Conservation (phyloP, 2,113 vertebrate genomes). For the Chamaea fasciata region DNA sequence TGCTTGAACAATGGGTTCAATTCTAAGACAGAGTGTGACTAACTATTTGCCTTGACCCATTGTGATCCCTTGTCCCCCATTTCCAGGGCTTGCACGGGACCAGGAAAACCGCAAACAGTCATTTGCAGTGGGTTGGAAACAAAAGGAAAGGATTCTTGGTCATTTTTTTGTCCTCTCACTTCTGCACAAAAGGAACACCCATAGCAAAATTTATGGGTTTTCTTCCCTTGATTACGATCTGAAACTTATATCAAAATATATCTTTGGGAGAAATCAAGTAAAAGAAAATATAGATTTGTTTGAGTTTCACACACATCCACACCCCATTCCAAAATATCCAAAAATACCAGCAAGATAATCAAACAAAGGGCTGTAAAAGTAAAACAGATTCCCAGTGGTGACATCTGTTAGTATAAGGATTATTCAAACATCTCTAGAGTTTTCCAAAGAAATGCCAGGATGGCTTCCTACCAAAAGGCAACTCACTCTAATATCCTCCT, state of each 20-base stretch:
- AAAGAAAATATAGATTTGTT: background rate
- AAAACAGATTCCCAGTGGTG: constrained; percentile 33
- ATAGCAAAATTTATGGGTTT: background rate
- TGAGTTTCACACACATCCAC: background rate
- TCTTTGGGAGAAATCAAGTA: background rate
- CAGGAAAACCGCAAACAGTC: background rate
- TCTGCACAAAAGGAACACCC: background rate
- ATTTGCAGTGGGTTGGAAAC: background rate
- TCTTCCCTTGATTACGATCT: background rate
- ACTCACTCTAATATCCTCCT: background rate
- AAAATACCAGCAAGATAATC: background rate
- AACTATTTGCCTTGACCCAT: background rate
- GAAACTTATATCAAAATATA: background rate
- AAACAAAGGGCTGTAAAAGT: constrained; percentile 34
- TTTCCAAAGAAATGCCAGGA: constrained; percentile 3
- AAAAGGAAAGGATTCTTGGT: background rate
- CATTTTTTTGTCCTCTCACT: background rate
- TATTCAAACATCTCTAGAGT: constrained; percentile 24
- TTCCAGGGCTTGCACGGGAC: background rate
- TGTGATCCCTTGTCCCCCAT: background rate
- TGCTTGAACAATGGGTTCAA: background rate
- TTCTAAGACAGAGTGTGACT: background rate
- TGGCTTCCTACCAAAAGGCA: constrained; percentile 20
- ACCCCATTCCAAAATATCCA: background rate
- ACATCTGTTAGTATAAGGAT: constrained; percentile 32